These are phyloP conservation scores for Pogona vitticeps DNA, from an alignment of 2,113 vertebrate genomes.

Conservation along the genomic window DNA sequence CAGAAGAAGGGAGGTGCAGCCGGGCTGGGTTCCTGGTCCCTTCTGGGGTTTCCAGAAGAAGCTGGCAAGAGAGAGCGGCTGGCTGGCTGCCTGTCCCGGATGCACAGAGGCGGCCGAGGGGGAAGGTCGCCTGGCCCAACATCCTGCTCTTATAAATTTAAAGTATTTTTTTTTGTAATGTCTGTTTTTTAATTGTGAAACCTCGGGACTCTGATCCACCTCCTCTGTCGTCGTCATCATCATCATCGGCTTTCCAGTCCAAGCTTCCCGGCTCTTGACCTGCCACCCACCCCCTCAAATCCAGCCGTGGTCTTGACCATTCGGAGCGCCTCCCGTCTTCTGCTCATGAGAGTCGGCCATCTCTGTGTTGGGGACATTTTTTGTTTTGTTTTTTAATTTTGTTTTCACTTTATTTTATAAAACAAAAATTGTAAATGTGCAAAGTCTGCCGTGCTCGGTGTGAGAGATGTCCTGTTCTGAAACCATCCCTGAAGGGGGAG, in stretches of 20 bases:
- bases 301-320: neutral
- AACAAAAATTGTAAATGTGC: neutral
- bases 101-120: constrained; percentile 55
- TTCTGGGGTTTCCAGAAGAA: too few relatives aligned
- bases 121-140: constrained; percentile 63
- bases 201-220: neutral
- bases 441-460: constrained; percentile 31
- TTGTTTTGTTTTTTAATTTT: too few relatives aligned
- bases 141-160: constrained; percentile 68
- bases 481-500: neutral
- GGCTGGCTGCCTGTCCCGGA: constrained; percentile 43
- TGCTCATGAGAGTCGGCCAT: neutral
- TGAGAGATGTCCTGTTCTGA: neutral
- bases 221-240: too few relatives aligned
- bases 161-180: constrained; percentile 67
- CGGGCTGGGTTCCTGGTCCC: too few relatives aligned
- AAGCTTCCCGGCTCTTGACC: neutral
- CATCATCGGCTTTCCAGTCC: neutral
- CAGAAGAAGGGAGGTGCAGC: neutral
- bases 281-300: neutral
- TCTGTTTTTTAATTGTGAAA: constrained; percentile 56
- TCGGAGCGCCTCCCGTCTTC: neutral
- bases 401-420: neutral
- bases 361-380: neutral
- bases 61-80: too few relatives aligned